Evolutionary conservation across 2,113 vertebrate genomes (phyloP).

Genomic region (Antennarius striatus): DNA sequence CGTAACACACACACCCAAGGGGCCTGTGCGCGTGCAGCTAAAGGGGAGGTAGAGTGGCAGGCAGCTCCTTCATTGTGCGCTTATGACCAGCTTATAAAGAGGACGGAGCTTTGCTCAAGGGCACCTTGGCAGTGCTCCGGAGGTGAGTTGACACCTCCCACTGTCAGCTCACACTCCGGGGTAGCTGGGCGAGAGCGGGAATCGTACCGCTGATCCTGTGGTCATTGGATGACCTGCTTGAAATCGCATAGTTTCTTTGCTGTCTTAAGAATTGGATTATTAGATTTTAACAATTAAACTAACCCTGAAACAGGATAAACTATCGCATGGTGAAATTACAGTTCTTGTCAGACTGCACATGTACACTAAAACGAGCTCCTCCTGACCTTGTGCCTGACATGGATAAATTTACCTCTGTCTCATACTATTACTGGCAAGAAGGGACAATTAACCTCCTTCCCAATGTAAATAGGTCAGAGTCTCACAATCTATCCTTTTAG

Average conservation of each 20-base stretch:
- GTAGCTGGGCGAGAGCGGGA: too few relatives aligned
- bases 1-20: too few relatives aligned
- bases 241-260: neutral
- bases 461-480: slow-evolving; percentile 2
- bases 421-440: slow-evolving; percentile 52
- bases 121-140: too few relatives aligned
- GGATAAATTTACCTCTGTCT: slow-evolving; percentile 63
- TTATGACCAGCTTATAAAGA: too few relatives aligned
- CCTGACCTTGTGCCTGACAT: slow-evolving; percentile 39
- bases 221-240: neutral
- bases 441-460: slow-evolving; percentile 7
- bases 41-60: too few relatives aligned
- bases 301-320: neutral
- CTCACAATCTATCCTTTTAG: too few relatives aligned
- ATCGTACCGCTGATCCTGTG: too few relatives aligned
- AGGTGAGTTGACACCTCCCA: too few relatives aligned
- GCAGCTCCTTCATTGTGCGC: too few relatives aligned
- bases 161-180: too few relatives aligned
- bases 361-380: slow-evolving; percentile 45
- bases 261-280: slow-evolving; percentile 2
- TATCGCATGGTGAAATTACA: slow-evolving; percentile 2
- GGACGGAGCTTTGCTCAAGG: too few relatives aligned
- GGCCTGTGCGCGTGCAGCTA: too few relatives aligned
- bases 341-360: slow-evolving; percentile 13
- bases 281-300: neutral